A percentile compares a stretch with the other conserved stretches of the same genome.
Conservation (phyloP, 2,797 vertebrate species). For the Peromyscus eremicus region DNA sequence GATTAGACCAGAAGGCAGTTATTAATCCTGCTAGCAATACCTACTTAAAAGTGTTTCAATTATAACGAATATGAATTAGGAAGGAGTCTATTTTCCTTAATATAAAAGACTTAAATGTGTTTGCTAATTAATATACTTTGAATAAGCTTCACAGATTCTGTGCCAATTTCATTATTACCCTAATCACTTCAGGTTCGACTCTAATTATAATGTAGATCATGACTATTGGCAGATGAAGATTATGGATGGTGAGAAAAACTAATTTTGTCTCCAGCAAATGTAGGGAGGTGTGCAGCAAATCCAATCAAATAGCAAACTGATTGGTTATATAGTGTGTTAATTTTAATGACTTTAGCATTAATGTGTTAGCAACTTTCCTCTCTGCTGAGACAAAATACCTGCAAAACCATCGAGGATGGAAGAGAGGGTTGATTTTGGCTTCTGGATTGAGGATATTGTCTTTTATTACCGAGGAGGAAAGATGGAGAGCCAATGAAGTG, state of each 20-base stretch:
- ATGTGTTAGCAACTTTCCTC: neutral
- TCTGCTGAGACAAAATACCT: neutral
- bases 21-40: slow-evolving; percentile 73
- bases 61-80: slow-evolving; percentile 72
- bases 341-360: slow-evolving; percentile 65
- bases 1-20: slow-evolving; percentile 64
- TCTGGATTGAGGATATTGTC: neutral
- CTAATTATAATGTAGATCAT: slow-evolving; percentile 79
- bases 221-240: slow-evolving; percentile 78
- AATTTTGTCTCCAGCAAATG: slow-evolving; percentile 74
- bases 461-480: neutral
- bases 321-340: slow-evolving; percentile 53
- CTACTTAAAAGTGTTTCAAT: slow-evolving; percentile 72
- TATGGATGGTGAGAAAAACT: slow-evolving; percentile 75
- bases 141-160: slow-evolving; percentile 67
- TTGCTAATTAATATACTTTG: slow-evolving; percentile 81
- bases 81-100: slow-evolving; percentile 76
- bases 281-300: slow-evolving; percentile 48
- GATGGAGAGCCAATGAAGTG: neutral
- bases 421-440: neutral
- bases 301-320: slow-evolving; percentile 64
- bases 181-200: slow-evolving; percentile 77
- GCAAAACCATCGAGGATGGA: neutral
- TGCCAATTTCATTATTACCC: slow-evolving; percentile 79
- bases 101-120: slow-evolving; percentile 77